Base-by-base conservation (phyloP, 37 sponge, comb jelly and placozoan genomes). In the Spongilla lacustris region DNA sequence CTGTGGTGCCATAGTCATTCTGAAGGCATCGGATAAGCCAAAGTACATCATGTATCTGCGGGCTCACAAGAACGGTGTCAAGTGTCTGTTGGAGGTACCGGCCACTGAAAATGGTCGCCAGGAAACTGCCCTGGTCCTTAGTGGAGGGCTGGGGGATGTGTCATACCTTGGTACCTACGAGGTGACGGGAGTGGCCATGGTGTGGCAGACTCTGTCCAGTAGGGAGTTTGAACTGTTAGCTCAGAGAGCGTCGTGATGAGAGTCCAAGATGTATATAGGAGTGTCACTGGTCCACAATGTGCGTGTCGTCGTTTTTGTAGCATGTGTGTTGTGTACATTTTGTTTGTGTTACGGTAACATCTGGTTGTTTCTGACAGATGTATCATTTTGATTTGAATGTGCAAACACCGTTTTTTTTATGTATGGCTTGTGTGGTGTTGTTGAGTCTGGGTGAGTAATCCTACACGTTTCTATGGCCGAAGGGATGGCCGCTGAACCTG, bases 131-230 rank as follows among this genome's bases (percentile, higher is more conserved):
- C 50, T 92, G 74, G 79, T 94, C 29, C 36, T 94, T 0, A 94
- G 89, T 21, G 87, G 92, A 69, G 95, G 95, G 26, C 91, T 79
- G 76, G 95, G 91, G 13, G 89, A 91, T 25, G 38, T 85, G 13
- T 83, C 86, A 0, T 78, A 74, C 14, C 27, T 80, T 1, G 19
- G 11, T 58, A 79, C 28, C 19, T 49, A 73, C 2, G 75, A 79
- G 21, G 21, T 66, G 25, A 85, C 82, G 22, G 86, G 88, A 67
- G 85, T 88, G 46, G 81, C 88, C 46, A 91, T 94, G 81, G 83
- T 83, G 25, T 94, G 95, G 95, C 84, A 94, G 38, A 86, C 92
- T 6, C 74, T 91, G 10, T 30, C 75, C 2, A 83, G 83, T 24
- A 66, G 66, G 14, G 85, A 90, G 23, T 87, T 90, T 17, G 29